Percentiles rank a stretch among this genome's conserved stretches.
These are phyloP conservation scores for Sycon ciliatum DNA, from an alignment of 37 sponge, comb jelly and placozoan species.

Conservation along the genomic window DNA sequence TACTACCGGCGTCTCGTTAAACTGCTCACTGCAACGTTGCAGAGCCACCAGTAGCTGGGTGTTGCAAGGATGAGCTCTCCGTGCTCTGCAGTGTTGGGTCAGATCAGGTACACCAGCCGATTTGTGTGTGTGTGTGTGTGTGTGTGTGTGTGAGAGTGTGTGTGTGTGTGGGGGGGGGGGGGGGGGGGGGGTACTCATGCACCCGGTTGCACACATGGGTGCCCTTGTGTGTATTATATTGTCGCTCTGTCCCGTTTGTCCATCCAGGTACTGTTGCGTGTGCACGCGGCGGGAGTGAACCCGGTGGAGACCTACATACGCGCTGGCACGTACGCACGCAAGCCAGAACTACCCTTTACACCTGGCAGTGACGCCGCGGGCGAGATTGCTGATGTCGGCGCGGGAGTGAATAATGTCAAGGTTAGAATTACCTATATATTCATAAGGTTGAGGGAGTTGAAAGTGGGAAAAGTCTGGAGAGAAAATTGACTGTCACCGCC, in stretches of 20 bases:
- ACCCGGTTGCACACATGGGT: background rate
- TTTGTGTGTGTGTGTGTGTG: background rate
- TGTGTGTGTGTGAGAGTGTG: background rate
- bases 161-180: background rate
- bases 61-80: too few relatives aligned
- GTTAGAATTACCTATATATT: background rate
- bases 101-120: too few relatives aligned
- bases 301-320: constrained; percentile 90
- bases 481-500: too few relatives aligned
- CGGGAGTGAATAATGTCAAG: constrained; percentile 51
- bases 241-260: background rate
- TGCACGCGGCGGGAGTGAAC: constrained; percentile 75
- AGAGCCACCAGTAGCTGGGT: too few relatives aligned
- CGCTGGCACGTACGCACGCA: constrained; percentile 45
- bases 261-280: constrained; percentile 39
- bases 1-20: background rate
- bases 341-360: constrained; percentile 54
- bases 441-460: too few relatives aligned
- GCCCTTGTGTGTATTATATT: background rate
- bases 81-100: too few relatives aligned
- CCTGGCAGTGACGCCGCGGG: constrained; percentile 74
- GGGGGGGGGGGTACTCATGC: background rate
- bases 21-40: too few relatives aligned
- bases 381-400: constrained; percentile 52
- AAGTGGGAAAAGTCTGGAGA: too few relatives aligned